Base-by-base conservation (phyloP, 2,888 invertebrate genomes). In the Limenitis camilla region DNA sequence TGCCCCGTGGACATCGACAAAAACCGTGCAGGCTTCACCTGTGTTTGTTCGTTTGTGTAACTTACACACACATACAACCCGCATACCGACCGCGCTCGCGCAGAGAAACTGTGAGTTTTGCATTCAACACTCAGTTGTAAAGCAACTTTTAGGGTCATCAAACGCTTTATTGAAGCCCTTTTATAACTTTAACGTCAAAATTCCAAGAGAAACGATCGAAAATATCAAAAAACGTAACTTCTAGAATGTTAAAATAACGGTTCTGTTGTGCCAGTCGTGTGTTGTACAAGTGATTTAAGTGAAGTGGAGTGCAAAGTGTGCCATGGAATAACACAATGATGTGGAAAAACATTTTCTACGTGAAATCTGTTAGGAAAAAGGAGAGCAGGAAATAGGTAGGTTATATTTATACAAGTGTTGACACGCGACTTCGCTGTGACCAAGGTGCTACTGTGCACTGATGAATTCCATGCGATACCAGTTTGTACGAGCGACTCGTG, bases 1-100 rank as follows among this genome's bases (percentile, higher is more conserved):
- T 87, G 86, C 86, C 86, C 86, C 74, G 83, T 85, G 86, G 86
- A 85, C 85, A 87, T 86, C 79, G 78, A 87, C 85, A 87, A 87
- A 87, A 87, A 87, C 83, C 83, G 78, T 83, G 83, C 84, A 82
- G 79, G 78, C 76, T 78, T 9, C 57, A 70, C 71, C 74, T 76
- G 82, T 65, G 73, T 62, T 66, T 52, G 53, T 44, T 32, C 28
- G 11, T n/a, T 27, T 59, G 54, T 68, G 56, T 61, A 51, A 35
- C 19, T 63, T 55, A 61, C 76, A 58, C 81, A 76, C 73, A 78
- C 71, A 67, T 2, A 3, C 49, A 51, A 49, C 53, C 66, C 81
- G 82, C 85, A 85, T 85, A 84, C 84, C 85, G 77, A 73, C 62
- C 68, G 67, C 81, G 79, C 81, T 68, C 67, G 81, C 81, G 81